Evolutionary conservation across 2,113 vertebrate genomes (phyloP).

Genomic region (Catagonus wagneri): DNA sequence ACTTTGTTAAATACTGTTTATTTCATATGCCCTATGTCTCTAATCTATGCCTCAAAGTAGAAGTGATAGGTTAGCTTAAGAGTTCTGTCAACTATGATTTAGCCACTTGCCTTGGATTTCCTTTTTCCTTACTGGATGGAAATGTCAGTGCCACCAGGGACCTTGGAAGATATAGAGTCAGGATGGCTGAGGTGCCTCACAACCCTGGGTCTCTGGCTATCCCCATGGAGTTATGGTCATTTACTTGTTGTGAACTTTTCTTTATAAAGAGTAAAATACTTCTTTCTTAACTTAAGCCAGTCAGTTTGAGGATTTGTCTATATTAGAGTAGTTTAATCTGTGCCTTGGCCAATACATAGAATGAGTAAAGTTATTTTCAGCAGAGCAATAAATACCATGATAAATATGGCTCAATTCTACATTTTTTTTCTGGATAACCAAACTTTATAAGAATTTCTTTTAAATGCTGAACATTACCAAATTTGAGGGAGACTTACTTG

Average conservation of each 20-base stretch:
- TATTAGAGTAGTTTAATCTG: not conserved
- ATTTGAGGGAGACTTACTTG: not conserved
- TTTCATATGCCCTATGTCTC: not conserved
- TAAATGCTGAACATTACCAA: constrained; percentile 29
- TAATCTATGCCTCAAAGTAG: not conserved
- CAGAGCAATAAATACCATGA: not conserved
- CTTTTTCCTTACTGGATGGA: not conserved
- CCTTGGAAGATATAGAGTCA: not conserved
- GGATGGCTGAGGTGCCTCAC: not conserved
- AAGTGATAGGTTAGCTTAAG: not conserved
- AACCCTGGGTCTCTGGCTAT: not conserved
- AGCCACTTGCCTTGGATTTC: not conserved
- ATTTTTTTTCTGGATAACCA: not conserved
- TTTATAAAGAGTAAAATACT: not conserved
- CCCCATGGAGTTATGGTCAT: not conserved
- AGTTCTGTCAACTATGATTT: not conserved
- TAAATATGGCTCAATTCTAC: not conserved
- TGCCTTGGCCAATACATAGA: not conserved
- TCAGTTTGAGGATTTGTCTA: not conserved
- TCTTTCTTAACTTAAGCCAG: not conserved
- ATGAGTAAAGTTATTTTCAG: constrained; percentile 3
- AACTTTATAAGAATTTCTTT: not conserved
- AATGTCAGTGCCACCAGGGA: not conserved
- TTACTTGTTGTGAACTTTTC: not conserved
- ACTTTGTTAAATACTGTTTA: constrained; percentile 2